Evolutionary conservation across 1,140 invertebrate species (phyloP).

Genomic region (Bombus haemorrhoidalis): DNA sequence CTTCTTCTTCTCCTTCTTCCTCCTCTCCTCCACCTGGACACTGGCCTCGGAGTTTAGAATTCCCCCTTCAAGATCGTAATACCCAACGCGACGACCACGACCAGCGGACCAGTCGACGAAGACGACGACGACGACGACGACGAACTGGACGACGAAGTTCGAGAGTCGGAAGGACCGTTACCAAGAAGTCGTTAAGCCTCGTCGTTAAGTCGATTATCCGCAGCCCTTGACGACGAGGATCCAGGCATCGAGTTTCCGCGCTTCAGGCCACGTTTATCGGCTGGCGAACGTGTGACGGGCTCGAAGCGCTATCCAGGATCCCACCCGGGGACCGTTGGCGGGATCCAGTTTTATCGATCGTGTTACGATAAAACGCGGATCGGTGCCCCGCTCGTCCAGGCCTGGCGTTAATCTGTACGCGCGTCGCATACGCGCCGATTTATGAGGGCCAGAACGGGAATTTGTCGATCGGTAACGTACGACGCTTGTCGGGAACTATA

Average conservation of each 20-base stretch:
- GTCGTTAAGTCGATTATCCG: constrained; percentile 74
- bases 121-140: background rate
- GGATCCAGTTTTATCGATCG: constrained; percentile 61
- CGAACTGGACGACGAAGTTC: constrained; percentile 28
- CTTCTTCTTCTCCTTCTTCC: background rate
- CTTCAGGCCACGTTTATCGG: constrained; percentile 52
- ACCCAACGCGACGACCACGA: constrained; percentile 14
- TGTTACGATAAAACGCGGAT: constrained; percentile 45
- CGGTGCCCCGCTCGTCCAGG: background rate
- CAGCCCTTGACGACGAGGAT: constrained; percentile 66
- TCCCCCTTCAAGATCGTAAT: constrained; percentile 61
- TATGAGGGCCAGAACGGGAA: constrained; percentile 42
- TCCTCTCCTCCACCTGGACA: background rate
- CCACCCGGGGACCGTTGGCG: constrained; percentile 4
- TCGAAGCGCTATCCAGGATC: constrained; percentile 29
- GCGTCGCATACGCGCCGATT: constrained; percentile 18
- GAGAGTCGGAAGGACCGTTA: constrained; percentile 61
- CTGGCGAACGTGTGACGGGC: constrained; percentile 42
- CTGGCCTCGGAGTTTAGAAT: constrained; percentile 66
- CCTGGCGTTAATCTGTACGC: constrained; percentile 31
- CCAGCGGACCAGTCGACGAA: background rate
- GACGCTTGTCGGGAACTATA: constrained; percentile 3
- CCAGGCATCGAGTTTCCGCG: constrained; percentile 67
- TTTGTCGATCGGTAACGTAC: constrained; percentile 56
- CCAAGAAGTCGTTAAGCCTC: constrained; percentile 72